Percentiles rank a stretch among this genome's conserved stretches.
Conservation (phyloP, 1,140 invertebrate species). For the Neodiprion pinetum region DNA sequence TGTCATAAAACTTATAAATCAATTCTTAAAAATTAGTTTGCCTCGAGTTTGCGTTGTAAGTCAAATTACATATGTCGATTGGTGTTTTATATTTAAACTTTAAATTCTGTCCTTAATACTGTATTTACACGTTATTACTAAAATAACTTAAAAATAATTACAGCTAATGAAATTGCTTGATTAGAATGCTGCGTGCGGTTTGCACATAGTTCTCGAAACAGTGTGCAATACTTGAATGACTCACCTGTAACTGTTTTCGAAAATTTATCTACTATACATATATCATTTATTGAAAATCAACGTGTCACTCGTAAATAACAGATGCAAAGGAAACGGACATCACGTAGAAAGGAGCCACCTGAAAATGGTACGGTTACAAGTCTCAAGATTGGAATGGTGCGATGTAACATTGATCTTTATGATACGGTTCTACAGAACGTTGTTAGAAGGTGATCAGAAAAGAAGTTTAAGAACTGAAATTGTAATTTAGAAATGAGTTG, state of each 20-base stretch:
- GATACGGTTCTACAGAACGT: too few species aligned
- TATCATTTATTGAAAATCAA: too few species aligned
- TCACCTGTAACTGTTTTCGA: too few species aligned
- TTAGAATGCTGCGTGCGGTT: not conserved
- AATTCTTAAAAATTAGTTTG: too few species aligned
- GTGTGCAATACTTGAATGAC: too few species aligned
- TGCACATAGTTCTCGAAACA: not conserved
- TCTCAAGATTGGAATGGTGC: not conserved
- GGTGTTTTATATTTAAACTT: not conserved
- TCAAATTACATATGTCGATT: not conserved
- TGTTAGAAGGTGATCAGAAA: not conserved
- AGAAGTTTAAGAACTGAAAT: not conserved
- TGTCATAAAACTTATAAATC: too few species aligned
- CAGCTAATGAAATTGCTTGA: not conserved
- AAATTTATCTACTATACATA: too few species aligned
- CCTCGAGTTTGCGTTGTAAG: too few species aligned
- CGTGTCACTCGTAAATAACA: too few species aligned
- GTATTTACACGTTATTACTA: slow-evolving; percentile 36
- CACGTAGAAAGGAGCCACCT: slow-evolving; percentile 4
- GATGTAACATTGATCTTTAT: not conserved
- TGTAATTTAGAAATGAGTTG: not conserved
- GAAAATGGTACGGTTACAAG: not conserved
- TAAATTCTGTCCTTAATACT: slow-evolving; percentile 44
- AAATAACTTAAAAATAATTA: not conserved
- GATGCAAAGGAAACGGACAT: not conserved